phyloP scores from a whole-genome alignment of 1,140 invertebrate species.

The Brachionus sp. region DNA sequence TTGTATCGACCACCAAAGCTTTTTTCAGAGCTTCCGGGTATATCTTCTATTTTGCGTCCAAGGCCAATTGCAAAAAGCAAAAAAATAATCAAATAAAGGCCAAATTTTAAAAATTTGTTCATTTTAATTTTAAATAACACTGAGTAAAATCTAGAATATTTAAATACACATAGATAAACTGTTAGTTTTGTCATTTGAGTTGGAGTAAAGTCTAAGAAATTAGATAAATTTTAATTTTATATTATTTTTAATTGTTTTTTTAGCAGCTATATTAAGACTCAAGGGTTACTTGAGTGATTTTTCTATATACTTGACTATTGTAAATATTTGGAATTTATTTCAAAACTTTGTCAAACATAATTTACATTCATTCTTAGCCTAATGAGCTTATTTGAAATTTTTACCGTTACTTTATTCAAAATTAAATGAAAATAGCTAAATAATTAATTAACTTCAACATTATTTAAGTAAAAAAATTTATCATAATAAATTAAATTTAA shows the following conservation, averaged over 20 bases:
- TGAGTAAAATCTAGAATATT: background rate
- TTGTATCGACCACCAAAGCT: conserved; percentile 20
- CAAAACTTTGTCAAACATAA: background rate
- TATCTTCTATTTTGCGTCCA: background rate
- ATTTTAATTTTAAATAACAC: background rate
- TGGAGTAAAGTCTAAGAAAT: background rate
- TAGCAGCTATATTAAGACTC: background rate
- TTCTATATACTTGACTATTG: background rate
- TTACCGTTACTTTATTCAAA: too few species aligned
- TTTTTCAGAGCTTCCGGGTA: background rate
- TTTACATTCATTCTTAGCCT: background rate
- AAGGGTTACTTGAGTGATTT: background rate
- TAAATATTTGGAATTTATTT: background rate
- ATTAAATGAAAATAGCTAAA: too few species aligned
- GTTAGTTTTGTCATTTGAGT: background rate
- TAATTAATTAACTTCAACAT: too few species aligned
- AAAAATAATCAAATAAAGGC: background rate
- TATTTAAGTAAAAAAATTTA: too few species aligned
- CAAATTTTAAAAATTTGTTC: conserved; percentile 6
- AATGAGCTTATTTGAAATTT: background rate
- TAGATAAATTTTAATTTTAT: background rate
- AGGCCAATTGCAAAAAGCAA: background rate
- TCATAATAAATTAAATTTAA: too few species aligned
- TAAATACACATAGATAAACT: background rate
- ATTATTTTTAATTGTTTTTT: background rate